Base-by-base conservation (phyloP, 2,113 vertebrate genomes). In the Arothron firmamentum region DNA sequence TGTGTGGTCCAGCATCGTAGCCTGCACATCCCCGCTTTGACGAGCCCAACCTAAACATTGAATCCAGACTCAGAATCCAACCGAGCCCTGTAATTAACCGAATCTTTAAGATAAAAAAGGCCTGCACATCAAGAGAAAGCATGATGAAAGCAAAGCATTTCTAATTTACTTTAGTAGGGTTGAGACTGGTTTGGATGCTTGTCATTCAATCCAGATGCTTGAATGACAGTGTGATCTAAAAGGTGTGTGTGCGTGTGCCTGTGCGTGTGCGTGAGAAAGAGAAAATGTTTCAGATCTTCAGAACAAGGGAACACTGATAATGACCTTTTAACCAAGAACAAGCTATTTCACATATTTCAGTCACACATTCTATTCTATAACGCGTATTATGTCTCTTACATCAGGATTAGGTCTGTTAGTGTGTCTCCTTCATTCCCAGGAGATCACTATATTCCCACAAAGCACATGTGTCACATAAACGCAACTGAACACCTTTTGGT, bases 21-120 rank as follows among this genome's bases (percentile, higher is more conserved):
- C 72, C 56, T 46, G 9, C 57, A 64, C 64, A 73, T 65, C 55
- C 59, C 48, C 18, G 0, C 62, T 75, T 78, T 67, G 70, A 82
- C 78, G 75, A 80, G 72, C 69, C 80, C 68, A 82, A 78, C 65
- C 74, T 54, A 65, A 85, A 81, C 72, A 86, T 82, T 80, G 77
- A 84, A 84, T 82, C 68, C 75, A 67, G 65, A 78, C n/a, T 10
- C 51, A 57, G 25, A 71, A 65, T 64, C 18, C 25, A 60, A 31
- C 34, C 71, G 51, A 74, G 62, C 68, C 67, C 76, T 74, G 73
- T 83, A 82, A 86, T 84, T 85, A 69, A 81, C 25, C 56, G 56
- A 57, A 73, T 79, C 75, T 78, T 65, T 85, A 84, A 51, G 73
- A 77, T 64, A 66, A 70, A 79, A 42, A 23, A 71, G 25, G 6